phyloP scores from a whole-genome alignment of 1,140 invertebrate genomes.

The Palaemon carinicauda region DNA sequence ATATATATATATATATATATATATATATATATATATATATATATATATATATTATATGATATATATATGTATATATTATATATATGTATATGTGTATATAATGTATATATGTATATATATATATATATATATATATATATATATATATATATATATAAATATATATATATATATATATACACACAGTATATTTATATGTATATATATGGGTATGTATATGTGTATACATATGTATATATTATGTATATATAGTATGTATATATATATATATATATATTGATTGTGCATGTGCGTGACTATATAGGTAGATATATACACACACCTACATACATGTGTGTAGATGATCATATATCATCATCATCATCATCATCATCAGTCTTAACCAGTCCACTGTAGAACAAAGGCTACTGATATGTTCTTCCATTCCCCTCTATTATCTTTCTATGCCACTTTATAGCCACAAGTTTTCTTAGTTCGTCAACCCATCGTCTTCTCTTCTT shows the following conservation, averaged over 20 bases:
- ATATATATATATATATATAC: background rate
- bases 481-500: no score
- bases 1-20: background rate
- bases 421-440: no score
- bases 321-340: no score
- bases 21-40: background rate
- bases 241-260: background rate
- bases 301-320: no score
- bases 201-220: background rate
- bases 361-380: no score
- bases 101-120: background rate
- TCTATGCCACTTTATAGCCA: no score
- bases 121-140: constrained; percentile 1
- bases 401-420: no score
- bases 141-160: background rate
- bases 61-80: background rate
- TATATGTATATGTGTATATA: background rate
- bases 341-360: no score
- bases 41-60: no score
- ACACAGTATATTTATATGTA: background rate
- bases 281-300: no score
- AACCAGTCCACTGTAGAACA: no score
- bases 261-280: background rate
- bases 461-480: no score
- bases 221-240: background rate